Percentiles rank a stretch among this genome's conserved stretches.
Conservation (phyloP, 2,888 invertebrate species). For the Silvanus unidentatus region DNA sequence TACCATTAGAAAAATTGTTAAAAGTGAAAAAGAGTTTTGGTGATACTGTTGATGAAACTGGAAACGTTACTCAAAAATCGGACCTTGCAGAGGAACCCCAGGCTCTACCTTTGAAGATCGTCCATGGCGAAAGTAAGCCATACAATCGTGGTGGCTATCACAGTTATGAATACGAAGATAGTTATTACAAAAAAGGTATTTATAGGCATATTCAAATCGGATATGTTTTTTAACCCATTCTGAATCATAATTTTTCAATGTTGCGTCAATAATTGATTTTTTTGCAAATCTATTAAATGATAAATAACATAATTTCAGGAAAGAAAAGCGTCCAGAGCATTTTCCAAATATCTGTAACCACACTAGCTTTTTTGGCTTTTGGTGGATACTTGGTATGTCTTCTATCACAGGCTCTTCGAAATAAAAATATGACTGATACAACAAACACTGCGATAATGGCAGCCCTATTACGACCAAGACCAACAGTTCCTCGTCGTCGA, state of each 20-base stretch:
- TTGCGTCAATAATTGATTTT: too few species aligned
- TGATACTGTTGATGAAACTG: slow-evolving; percentile 12
- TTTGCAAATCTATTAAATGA: too few species aligned
- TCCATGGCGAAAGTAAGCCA: neutral
- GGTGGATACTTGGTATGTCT: slow-evolving; percentile 76
- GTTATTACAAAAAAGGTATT: slow-evolving; percentile 1
- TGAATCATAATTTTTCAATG: too few species aligned
- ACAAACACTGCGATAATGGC: slow-evolving; percentile 33
- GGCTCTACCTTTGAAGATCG: neutral
- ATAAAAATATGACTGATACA: slow-evolving; percentile 40
- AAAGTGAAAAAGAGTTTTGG: slow-evolving; percentile 51
- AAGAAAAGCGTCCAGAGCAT: slow-evolving; percentile 55
- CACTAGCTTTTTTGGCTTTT: slow-evolving; percentile 76
- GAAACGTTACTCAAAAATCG: too few species aligned
- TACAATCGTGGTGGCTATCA: slow-evolving; percentile 1
- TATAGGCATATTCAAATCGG: neutral
- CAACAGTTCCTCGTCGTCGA: slow-evolving; percentile 20
- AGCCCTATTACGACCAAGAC: slow-evolving; percentile 16
- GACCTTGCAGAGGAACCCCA: too few species aligned
- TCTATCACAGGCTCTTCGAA: slow-evolving; percentile 68
- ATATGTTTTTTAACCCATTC: neutral
- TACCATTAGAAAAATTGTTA: slow-evolving; percentile 65
- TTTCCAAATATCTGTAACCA: slow-evolving; percentile 72
- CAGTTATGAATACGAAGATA: neutral
- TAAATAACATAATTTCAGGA: neutral